phyloP scores from a whole-genome alignment of 2,888 invertebrate genomes.

The Melipona bicolor region DNA sequence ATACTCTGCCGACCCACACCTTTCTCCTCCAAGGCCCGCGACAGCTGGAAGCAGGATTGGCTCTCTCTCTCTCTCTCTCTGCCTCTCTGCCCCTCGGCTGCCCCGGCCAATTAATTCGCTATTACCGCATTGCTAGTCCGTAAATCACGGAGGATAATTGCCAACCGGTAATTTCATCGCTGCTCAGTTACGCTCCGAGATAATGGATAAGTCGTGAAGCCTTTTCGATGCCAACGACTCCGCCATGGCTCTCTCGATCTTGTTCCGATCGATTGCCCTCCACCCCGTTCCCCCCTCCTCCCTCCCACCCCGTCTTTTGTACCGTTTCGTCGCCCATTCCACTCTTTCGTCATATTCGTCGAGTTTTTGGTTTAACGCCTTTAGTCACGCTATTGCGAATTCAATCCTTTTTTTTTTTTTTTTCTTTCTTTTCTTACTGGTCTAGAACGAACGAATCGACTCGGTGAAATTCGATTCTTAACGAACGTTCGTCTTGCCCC shows the following conservation, averaged over 20 bases:
- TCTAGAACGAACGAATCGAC: not conserved
- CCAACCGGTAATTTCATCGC: slow-evolving; percentile 71
- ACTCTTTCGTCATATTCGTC: not conserved
- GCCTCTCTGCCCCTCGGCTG: not conserved
- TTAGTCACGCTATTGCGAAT: not conserved
- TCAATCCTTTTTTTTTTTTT: not conserved
- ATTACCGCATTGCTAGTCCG: slow-evolving; percentile 71
- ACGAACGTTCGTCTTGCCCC: not conserved
- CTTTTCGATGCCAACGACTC: slow-evolving; percentile 43
- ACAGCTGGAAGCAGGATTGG: slow-evolving; percentile 41
- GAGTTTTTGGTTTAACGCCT: not conserved
- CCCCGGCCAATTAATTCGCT: slow-evolving; percentile 74
- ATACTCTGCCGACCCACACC: slow-evolving; percentile 27
- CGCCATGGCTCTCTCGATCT: slow-evolving; percentile 39
- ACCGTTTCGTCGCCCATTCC: not conserved
- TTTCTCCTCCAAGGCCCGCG: slow-evolving; percentile 50
- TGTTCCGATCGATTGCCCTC: slow-evolving; percentile 19
- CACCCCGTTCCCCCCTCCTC: not conserved
- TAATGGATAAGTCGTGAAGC: slow-evolving; percentile 62
- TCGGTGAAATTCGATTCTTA: not conserved
- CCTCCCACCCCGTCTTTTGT: not conserved
- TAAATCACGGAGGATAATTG: slow-evolving; percentile 72
- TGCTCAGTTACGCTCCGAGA: slow-evolving; percentile 71
- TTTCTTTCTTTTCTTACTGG: too few species aligned
- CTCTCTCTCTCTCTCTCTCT: not conserved